These are phyloP conservation scores for Drosophila koepferae DNA, from an alignment of 2,888 invertebrate species.

Conservation along the genomic window DNA sequence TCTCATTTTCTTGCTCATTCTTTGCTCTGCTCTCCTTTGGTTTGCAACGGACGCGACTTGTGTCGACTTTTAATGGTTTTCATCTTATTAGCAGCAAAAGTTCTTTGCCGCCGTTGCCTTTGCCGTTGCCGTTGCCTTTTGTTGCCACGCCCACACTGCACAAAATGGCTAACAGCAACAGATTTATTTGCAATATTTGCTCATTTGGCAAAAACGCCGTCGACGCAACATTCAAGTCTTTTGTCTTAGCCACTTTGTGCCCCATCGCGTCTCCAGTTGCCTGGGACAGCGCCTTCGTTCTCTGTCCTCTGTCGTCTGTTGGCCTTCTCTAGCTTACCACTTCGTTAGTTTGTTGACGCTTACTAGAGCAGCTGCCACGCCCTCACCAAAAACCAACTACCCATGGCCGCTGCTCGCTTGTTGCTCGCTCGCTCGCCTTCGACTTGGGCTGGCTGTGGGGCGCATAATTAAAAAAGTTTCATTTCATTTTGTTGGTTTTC, in stretches of 20 bases:
- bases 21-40: slow-evolving; percentile 16
- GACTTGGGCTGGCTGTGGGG: slow-evolving; percentile 48
- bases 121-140: slow-evolving; percentile 15
- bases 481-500: slow-evolving; percentile 84
- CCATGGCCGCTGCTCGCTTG: slow-evolving; percentile 19
- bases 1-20: neutral
- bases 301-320: neutral
- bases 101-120: slow-evolving; percentile 73
- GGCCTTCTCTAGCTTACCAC: slow-evolving; percentile 40
- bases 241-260: slow-evolving; percentile 79
- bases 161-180: slow-evolving; percentile 73
- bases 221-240: slow-evolving; percentile 58
- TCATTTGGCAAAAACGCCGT: slow-evolving; percentile 72
- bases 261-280: neutral
- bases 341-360: slow-evolving; percentile 67
- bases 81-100: slow-evolving; percentile 83
- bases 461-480: slow-evolving; percentile 85
- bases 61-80: slow-evolving; percentile 82
- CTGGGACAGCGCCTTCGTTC: neutral
- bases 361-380: slow-evolving; percentile 18
- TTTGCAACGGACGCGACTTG: slow-evolving; percentile 79
- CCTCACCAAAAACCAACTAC: slow-evolving; percentile 1
- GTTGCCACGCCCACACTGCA: slow-evolving; percentile 41
- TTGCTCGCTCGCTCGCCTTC: slow-evolving; percentile 25
- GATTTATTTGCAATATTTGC: slow-evolving; percentile 82